Evolutionary conservation across 1,140 invertebrate genomes (phyloP), one percentile per base, ranked within the genome.

Genomic region (Drosophila sp.): DNA sequence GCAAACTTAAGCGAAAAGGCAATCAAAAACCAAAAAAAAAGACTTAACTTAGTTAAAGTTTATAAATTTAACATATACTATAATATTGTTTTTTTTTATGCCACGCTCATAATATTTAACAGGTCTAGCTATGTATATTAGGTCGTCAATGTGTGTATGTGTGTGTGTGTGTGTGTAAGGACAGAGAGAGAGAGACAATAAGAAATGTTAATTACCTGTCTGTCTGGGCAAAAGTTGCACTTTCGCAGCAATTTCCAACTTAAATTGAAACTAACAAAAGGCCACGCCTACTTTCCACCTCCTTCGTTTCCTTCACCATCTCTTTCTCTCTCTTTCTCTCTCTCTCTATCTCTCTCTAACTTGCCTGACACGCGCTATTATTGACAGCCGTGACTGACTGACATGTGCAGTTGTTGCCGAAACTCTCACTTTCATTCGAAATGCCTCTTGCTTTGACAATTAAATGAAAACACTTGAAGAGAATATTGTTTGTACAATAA

Each of bases 401-500:
- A 82, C 83, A 81, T 86, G 82, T 86, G 81, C 74, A 71, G 70
- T 82, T 29, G 61, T 56, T 66, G 55, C 54, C 62, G 66, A 77
- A 80, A 87, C 83, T 87, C 83, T 87, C 83, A 87, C 83, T 87
- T 87, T 87, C 84, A 35, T 87, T 89, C 69, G 79, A 55, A 71
- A 60, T 70, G 73, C 35, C 66, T 38, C 70, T 60, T 50, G 32
- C 72, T 67, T 72, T 77, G 82, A 73, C 83, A 86, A 87, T 80
- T 83, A 80, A 79, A 67, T 72, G 70, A 73, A 77, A 72, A 76
- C 74, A 85, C 78, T 72, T 76, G 58, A 57, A 81, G 72, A 87
- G 84, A 87, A 87, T 87, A 65, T 89, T 87, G 83, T 86, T 86
- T 86, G 83, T 77, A 54, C 79, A 79, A 82, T 76, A 87, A 87